Evolutionary conservation across 1,140 invertebrate species (phyloP), one percentile per base, ranked within the genome.

Genomic region (Aphis gossypii): DNA sequence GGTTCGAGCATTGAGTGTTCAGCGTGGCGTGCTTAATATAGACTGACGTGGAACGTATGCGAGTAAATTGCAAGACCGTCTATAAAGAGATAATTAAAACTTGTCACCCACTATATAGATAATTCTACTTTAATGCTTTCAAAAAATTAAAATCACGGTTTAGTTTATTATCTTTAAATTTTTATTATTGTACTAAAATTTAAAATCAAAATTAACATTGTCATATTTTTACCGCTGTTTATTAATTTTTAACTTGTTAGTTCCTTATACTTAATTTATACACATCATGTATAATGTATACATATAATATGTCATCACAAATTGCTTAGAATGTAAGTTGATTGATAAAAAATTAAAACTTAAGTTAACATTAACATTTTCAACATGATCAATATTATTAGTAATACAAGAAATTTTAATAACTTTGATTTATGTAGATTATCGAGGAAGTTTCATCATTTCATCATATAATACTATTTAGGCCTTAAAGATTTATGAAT

Each of bases 31-130:
- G 82, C 92, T 93, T 93, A 93, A 93, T 93, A 93, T 93, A 93
- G 92, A 93, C 92, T 93, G 92, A 93, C 92, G 18, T 56, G 48
- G 41, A 93, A 44, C 92, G 92, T 93, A 93, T 93, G 92, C 92
- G 92, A 86, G 82, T 83, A 93, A 93, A 93, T 93, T 93, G 82
- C 82, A 56, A n/a, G 35, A 93, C 68, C 86, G 82, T 25, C 68
- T 68, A 54, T 93, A 84, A 44, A 93, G 92, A 93, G 38, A 93
- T 93, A 93, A 93, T 93, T 93, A 93, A 93, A 93, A 84, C 82
- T 56, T 93, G 92, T 84, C 92, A 84, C 46, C 48, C 91, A 51
- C 46, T 84, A 30, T 84, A 30, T 2, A 46, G n/a, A 83, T 18
- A 56, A 56, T 83, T 56, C 35, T 93, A 84, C 48, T 54, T 41